A percentile compares a stretch with the other conserved stretches of the same genome.
Conservation (phyloP, 2,888 invertebrate species). For the Epistrophe eligans region DNA sequence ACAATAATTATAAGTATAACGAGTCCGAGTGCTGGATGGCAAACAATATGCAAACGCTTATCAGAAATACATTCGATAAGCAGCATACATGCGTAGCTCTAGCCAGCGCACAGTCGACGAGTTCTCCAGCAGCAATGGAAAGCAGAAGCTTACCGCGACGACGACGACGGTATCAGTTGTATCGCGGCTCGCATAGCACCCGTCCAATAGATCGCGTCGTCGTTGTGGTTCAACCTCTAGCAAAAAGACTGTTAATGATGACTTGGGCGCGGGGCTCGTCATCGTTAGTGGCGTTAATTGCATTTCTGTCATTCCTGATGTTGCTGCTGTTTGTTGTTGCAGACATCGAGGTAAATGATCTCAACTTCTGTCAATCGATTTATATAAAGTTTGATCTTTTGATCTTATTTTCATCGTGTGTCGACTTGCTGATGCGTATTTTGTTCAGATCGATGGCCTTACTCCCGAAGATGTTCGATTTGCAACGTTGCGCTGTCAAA, state of each 20-base stretch:
- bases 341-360: constrained; percentile 66
- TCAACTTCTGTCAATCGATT: constrained; percentile 53
- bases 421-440: not conserved
- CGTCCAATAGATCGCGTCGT: constrained; percentile 35
- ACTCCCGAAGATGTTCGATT: constrained; percentile 77
- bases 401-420: constrained; percentile 37
- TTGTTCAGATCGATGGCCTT: constrained; percentile 24
- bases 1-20: constrained; percentile 4
- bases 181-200: constrained; percentile 61
- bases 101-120: not conserved
- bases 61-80: constrained; percentile 41
- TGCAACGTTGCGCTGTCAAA: constrained; percentile 76
- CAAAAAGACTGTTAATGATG: constrained; percentile 33
- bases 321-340: constrained; percentile 30
- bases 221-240: constrained; percentile 19
- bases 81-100: constrained; percentile 41
- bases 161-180: constrained; percentile 59
- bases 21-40: not conserved
- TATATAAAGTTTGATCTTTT: constrained; percentile 58
- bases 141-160: constrained; percentile 40
- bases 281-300: constrained; percentile 30
- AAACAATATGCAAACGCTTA: constrained; percentile 56
- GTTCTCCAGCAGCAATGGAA: constrained; percentile 10
- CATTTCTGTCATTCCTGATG: constrained; percentile 34
- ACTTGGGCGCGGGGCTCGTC: constrained; percentile 15